A percentile compares a stretch with the other conserved stretches of the same genome.
Conservation (phyloP, 2,888 invertebrate species). For the Cancer borealis region DNA sequence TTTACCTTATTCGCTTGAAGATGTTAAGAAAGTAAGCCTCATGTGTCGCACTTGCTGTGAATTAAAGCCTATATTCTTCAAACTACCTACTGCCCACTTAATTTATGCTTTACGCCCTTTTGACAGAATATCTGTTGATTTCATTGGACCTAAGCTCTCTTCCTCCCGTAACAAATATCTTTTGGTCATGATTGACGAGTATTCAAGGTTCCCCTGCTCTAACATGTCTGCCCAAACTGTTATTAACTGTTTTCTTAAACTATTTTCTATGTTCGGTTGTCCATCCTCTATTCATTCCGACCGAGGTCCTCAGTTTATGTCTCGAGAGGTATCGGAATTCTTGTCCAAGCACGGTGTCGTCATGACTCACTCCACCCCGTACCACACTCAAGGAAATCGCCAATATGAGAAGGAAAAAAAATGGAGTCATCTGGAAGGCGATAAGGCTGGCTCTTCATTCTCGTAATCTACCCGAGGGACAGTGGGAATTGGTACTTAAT, state of each 20-base stretch:
- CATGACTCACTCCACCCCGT: background rate
- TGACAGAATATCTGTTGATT: slow-evolving; percentile 18
- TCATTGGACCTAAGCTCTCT: slow-evolving; percentile 30
- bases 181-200: slow-evolving; percentile 43
- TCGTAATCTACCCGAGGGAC: background rate
- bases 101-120: background rate
- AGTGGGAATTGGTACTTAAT: slow-evolving; percentile 52
- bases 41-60: background rate
- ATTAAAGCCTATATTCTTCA: background rate
- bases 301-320: slow-evolving; percentile 44
- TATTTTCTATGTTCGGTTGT: slow-evolving; percentile 43
- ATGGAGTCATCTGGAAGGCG: slow-evolving; percentile 53
- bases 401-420: slow-evolving; percentile 44
- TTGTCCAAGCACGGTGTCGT: background rate
- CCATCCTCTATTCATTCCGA: background rate
- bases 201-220: background rate
- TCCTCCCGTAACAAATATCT: slow-evolving; percentile 9
- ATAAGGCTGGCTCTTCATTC: slow-evolving; percentile 37
- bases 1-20: background rate
- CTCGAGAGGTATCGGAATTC: background rate
- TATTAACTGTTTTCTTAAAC: background rate
- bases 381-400: slow-evolving; percentile 44
- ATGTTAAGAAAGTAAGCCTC: background rate
- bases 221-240: background rate
- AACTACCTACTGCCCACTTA: background rate